Conservation (phyloP, 2,888 invertebrate genomes). For the Idaea aversata region DNA sequence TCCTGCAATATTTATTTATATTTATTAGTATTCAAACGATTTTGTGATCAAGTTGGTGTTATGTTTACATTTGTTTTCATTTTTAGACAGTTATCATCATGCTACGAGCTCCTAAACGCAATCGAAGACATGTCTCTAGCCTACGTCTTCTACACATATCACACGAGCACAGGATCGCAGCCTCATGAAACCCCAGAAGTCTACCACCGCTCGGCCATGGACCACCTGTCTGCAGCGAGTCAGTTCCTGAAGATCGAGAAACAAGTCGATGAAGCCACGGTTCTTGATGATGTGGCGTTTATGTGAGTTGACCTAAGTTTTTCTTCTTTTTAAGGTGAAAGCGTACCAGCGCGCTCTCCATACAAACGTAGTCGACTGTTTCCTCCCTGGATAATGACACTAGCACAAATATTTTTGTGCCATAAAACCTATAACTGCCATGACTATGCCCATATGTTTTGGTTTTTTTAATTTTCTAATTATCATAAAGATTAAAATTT, state of each 20-base stretch:
- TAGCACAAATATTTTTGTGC: no score
- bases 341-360: neutral
- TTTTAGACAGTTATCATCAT: conserved; percentile 61
- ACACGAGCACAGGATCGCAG: conserved; percentile 26
- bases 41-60: no score
- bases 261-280: conserved; percentile 29
- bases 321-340: neutral
- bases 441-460: no score
- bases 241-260: conserved; percentile 54
- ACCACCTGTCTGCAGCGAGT: conserved; percentile 45
- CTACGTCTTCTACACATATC: conserved; percentile 29
- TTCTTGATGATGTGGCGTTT: conserved; percentile 37
- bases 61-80: conserved; percentile 2
- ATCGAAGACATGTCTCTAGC: conserved; percentile 53
- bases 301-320: conserved; percentile 38
- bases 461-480: no score
- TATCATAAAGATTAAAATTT: no score
- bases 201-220: conserved; percentile 44
- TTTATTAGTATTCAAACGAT: no score
- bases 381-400: no score
- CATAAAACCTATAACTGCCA: no score
- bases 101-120: conserved; percentile 52
- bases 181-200: conserved; percentile 31
- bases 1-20: no score
- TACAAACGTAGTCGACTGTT: no score